These are phyloP conservation scores for Eupithecia pulchellata DNA, from an alignment of 2,888 invertebrate species.

Conservation along the genomic window DNA sequence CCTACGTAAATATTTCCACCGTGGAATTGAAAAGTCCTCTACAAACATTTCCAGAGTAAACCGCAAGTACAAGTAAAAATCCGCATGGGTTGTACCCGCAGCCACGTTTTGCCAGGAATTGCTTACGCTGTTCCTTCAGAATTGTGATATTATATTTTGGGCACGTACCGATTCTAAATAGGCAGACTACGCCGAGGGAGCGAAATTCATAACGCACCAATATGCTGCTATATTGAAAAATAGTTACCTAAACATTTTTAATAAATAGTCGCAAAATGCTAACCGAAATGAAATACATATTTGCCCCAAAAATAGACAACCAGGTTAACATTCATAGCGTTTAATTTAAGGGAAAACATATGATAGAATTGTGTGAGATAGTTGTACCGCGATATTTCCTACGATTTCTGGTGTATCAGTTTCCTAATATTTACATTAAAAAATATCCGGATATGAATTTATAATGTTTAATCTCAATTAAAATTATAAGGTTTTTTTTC, in stretches of 20 bases:
- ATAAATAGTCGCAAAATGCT: background rate
- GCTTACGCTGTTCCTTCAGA: constrained; percentile 36
- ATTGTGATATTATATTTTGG: constrained; percentile 66
- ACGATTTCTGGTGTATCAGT: background rate
- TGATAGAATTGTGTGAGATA: too few relatives aligned
- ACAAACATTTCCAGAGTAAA: constrained; percentile 34
- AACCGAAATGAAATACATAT: background rate
- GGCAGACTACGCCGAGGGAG: constrained; percentile 48
- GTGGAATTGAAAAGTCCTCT: constrained; percentile 32
- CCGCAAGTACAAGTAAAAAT: constrained; percentile 28
- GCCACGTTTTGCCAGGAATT: constrained; percentile 35
- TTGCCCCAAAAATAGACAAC: background rate
- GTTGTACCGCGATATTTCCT: background rate
- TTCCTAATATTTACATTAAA: background rate
- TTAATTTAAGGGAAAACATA: background rate
- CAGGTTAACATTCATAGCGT: background rate
- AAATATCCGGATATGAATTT: too few relatives aligned
- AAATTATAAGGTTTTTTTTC: background rate
- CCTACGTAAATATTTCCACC: constrained; percentile 30
- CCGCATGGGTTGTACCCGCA: constrained; percentile 23
- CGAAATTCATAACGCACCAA: constrained; percentile 74
- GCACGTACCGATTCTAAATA: constrained; percentile 66
- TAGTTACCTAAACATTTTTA: constrained; percentile 56
- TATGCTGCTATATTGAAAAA: constrained; percentile 79
- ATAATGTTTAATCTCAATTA: too few relatives aligned